These are phyloP conservation scores for Dasysyrphus albostriatus DNA, from an alignment of 2,888 invertebrate genomes.

Conservation along the genomic window DNA sequence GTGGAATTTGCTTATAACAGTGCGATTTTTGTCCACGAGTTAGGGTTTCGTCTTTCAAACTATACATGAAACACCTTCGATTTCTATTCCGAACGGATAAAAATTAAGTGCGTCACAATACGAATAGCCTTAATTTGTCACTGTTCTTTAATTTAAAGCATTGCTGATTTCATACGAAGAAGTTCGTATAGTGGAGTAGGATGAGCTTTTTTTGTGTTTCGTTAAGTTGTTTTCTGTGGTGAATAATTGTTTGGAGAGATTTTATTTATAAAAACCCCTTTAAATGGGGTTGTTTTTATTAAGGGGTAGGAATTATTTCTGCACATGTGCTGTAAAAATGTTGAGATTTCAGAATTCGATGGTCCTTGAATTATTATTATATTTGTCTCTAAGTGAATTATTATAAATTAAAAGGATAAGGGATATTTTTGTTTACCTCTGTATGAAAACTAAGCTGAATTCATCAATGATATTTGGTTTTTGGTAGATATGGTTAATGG, in stretches of 20 bases:
- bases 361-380: background rate
- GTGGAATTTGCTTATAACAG: background rate
- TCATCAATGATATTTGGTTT: no score
- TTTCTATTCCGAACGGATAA: conserved; percentile 11
- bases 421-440: background rate
- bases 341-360: conserved; percentile 7
- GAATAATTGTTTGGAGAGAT: conserved; percentile 54
- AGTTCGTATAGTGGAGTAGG: conserved; percentile 16
- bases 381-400: background rate
- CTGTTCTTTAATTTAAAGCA: conserved; percentile 78
- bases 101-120: conserved; percentile 79
- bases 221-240: conserved; percentile 39
- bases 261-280: background rate
- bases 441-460: background rate
- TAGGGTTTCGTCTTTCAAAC: conserved; percentile 24
- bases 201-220: conserved; percentile 35
- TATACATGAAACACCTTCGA: conserved; percentile 27
- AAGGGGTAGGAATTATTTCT: background rate
- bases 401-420: background rate
- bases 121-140: conserved; percentile 81
- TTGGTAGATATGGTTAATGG: no score
- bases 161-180: conserved; percentile 48
- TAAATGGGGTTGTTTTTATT: background rate
- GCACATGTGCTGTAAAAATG: conserved; percentile 33
- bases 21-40: conserved; percentile 4